A percentile compares a stretch with the other conserved stretches of the same genome.
phyloP scores from a whole-genome alignment of 2,797 vertebrate genomes.

The Phylloscopus collybita region DNA sequence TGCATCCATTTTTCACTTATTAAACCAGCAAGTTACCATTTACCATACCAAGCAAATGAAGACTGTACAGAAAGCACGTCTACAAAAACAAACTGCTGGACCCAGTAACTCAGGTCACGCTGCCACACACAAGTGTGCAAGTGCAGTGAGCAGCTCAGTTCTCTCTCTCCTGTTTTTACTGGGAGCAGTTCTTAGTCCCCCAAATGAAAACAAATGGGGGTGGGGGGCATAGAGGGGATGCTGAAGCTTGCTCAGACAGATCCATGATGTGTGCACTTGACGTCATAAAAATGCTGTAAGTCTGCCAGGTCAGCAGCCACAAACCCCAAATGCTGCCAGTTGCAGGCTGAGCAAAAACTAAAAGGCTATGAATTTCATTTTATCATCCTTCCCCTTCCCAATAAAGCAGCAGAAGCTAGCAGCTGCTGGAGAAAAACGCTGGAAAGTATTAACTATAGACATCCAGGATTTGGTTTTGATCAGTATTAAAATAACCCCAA shows the following conservation, averaged over 20 bases:
- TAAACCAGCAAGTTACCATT: background rate
- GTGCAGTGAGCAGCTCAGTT: background rate
- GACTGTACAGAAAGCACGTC: background rate
- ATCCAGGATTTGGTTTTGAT: background rate
- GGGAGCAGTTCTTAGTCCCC: background rate
- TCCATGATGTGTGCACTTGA: background rate
- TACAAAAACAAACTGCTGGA: background rate
- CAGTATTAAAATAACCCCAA: background rate
- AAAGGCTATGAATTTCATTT: constrained; percentile 46
- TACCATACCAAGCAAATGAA: background rate
- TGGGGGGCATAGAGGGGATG: fast-evolving
- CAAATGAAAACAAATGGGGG: background rate
- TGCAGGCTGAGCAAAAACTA: background rate
- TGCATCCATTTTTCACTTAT: background rate
- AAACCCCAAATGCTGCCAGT: constrained; percentile 26
- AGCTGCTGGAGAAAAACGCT: background rate
- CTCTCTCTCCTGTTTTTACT: background rate
- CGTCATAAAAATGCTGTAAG: background rate
- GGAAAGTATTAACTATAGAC: background rate
- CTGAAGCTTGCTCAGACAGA: background rate
- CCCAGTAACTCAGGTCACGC: background rate
- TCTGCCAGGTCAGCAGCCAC: constrained; percentile 49
- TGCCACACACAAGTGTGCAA: background rate
- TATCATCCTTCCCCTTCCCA: background rate
- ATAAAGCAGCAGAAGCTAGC: background rate